Evolutionary conservation across 2,113 vertebrate genomes (phyloP).

Genomic region (Apeltes quadracus): DNA sequence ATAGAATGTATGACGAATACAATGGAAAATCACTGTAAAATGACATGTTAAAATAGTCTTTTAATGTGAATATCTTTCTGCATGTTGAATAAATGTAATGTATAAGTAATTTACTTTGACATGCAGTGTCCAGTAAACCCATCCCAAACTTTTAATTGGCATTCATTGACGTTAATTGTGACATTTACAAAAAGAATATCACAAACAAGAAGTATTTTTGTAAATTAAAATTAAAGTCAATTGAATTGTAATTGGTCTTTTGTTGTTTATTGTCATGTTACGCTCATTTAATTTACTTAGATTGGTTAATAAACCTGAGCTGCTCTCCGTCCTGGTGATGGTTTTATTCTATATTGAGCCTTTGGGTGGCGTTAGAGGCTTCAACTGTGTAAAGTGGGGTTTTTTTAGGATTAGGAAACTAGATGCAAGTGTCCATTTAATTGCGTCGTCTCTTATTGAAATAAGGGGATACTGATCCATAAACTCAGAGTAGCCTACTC

Average conservation of each 20-base stretch:
- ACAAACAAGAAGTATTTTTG: constrained; percentile 58
- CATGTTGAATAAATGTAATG: constrained; percentile 18
- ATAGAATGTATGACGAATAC: constrained; percentile 16
- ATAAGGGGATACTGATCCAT: not conserved
- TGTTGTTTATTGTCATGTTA: not conserved
- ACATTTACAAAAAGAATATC: constrained; percentile 8
- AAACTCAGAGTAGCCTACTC: no score
- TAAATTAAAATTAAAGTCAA: constrained; percentile 54
- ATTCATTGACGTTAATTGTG: constrained; percentile 39
- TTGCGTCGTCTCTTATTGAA: not conserved
- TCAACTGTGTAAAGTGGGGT: not conserved
- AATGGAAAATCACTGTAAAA: constrained; percentile 7
- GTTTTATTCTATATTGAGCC: not conserved
- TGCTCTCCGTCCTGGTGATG: not conserved
- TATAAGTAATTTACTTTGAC: constrained; percentile 19
- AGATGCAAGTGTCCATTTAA: not conserved
- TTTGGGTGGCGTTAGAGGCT: constrained; percentile 39
- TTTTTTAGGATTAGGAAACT: not conserved
- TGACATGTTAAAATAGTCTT: constrained; percentile 18
- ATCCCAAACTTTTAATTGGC: not conserved
- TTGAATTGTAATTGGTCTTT: constrained; percentile 18
- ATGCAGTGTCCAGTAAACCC: not conserved
- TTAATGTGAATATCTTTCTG: constrained; percentile 28
- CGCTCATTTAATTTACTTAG: not conserved
- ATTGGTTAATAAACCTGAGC: not conserved